phyloP scores from a whole-genome alignment of 2,888 invertebrate genomes.

The Ennomos quercinarius region DNA sequence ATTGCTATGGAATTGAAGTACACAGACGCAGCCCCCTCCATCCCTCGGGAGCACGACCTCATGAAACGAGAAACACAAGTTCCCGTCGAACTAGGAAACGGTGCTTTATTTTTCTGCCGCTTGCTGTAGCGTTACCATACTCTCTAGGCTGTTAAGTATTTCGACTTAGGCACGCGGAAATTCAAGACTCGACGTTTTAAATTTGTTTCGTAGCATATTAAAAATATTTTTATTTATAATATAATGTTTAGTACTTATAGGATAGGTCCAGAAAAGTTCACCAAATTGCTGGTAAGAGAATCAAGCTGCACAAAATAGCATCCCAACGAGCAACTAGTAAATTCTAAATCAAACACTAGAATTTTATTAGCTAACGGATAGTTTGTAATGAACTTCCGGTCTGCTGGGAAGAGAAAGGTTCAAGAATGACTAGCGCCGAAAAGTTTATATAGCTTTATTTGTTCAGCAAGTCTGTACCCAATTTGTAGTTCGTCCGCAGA shows the following conservation, averaged over 20 bases:
- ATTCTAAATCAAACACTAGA: conserved; percentile 10
- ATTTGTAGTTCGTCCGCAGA: background rate
- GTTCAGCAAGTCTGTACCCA: background rate
- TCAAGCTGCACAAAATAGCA: background rate
- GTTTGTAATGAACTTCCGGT: conserved; percentile 8
- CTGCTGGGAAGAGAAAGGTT: conserved; percentile 2
- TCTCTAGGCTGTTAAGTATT: too few relatives aligned
- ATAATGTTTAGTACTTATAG: too few relatives aligned
- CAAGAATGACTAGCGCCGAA: conserved; percentile 4
- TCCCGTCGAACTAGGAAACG: conserved; percentile 43
- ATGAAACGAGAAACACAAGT: conserved; percentile 42
- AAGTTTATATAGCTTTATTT: conserved; percentile 10
- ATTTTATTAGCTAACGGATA: conserved; percentile 10
- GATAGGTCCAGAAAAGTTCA: background rate
- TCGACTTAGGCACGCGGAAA: too few relatives aligned
- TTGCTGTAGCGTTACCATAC: background rate
- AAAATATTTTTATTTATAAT: too few relatives aligned
- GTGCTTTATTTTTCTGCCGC: conserved; percentile 37
- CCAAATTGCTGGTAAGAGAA: background rate
- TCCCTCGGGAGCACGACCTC: conserved; percentile 44
- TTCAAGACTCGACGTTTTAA: too few relatives aligned
- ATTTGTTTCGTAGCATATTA: too few relatives aligned
- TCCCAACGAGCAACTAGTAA: conserved; percentile 1
- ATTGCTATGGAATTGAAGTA: conserved; percentile 70
- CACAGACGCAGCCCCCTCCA: conserved; percentile 41